Conservation (phyloP, 35 echinoderm and acorn worm species). For the Acanthaster planci region DNA sequence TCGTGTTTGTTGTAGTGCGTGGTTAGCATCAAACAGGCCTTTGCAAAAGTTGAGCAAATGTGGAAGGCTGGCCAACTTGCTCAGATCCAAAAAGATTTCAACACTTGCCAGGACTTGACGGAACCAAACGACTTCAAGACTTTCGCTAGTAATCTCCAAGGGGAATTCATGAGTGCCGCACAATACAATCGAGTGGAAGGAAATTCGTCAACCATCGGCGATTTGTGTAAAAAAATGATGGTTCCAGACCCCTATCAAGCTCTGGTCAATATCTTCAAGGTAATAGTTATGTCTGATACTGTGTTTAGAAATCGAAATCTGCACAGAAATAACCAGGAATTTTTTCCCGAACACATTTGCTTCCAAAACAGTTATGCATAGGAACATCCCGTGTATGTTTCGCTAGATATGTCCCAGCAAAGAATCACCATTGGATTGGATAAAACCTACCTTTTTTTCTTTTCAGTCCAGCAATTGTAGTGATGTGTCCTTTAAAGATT, state of each 20-base stretch:
- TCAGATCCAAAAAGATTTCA: slow-evolving; percentile 40
- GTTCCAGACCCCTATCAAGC: not conserved
- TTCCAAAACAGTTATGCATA: too few relatives aligned
- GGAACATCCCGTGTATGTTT: too few relatives aligned
- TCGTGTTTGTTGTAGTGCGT: slow-evolving; percentile 30
- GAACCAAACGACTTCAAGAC: slow-evolving; percentile 17
- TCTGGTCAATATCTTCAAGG: not conserved
- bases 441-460: too few relatives aligned
- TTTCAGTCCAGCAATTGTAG: too few relatives aligned
- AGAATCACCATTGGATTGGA: too few relatives aligned
- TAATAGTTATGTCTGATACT: not conserved
- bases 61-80: too few relatives aligned
- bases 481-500: too few relatives aligned
- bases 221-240: not conserved
- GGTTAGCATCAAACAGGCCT: slow-evolving; percentile 27
- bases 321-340: too few relatives aligned
- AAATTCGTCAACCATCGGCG: not conserved
- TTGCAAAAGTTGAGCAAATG: not conserved
- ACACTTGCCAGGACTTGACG: slow-evolving; percentile 1
- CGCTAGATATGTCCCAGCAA: too few relatives aligned
- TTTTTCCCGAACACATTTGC: too few relatives aligned
- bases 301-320: too few relatives aligned
- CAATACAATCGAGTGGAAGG: slow-evolving; percentile 8
- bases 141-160: slow-evolving; percentile 34
- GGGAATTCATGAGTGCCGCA: not conserved